A percentile compares a stretch with the other conserved stretches of the same genome.
Conservation (phyloP, 2,113 vertebrate genomes). For the Nyctibius bracteatus region DNA sequence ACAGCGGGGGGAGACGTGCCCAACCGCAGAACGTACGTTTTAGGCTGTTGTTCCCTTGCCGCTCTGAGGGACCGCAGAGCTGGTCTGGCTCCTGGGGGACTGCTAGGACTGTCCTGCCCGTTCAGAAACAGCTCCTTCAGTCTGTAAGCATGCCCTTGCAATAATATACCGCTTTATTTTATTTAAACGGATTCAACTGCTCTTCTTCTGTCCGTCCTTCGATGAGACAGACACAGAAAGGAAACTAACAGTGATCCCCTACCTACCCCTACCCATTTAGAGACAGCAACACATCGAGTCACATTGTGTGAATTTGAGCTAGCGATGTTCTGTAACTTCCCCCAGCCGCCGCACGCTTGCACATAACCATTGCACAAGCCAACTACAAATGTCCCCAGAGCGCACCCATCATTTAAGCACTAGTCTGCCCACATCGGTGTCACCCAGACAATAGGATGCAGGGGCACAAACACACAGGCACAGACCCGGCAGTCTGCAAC, state of each 20-base stretch:
- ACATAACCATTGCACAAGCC: background rate
- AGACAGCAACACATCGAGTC: background rate
- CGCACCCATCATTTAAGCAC: background rate
- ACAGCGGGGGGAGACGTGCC: background rate
- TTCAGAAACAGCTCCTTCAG: background rate
- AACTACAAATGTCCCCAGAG: background rate
- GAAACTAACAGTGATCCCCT: background rate
- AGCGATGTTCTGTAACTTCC: background rate
- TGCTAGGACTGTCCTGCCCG: background rate
- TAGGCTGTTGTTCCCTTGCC: background rate
- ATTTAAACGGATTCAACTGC: background rate
- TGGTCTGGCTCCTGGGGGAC: background rate
- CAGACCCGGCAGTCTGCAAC: background rate
- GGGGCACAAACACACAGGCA: background rate
- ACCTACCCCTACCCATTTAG: background rate
- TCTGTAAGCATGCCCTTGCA: background rate
- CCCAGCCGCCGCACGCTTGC: background rate
- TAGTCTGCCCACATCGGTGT: background rate
- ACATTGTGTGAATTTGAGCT: background rate
- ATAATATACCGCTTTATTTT: background rate
- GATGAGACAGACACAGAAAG: background rate
- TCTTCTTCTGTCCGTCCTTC: background rate
- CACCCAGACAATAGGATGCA: background rate
- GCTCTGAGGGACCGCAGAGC: rapidly evolving
- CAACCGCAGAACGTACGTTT: background rate